These are phyloP conservation scores for Philereme transversata DNA, from an alignment of 2,888 invertebrate species.

Conservation along the genomic window DNA sequence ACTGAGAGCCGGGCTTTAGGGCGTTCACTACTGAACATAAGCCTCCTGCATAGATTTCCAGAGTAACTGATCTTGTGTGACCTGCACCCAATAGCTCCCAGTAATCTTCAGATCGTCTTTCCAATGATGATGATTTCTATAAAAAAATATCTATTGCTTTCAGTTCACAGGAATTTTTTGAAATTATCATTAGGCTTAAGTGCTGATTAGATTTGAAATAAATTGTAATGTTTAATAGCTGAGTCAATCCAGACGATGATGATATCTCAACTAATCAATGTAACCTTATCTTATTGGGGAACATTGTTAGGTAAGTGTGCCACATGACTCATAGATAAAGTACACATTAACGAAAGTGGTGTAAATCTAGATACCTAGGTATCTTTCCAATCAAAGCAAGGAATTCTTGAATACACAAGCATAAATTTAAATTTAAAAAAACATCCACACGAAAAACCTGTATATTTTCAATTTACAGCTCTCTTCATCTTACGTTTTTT, in stretches of 20 bases:
- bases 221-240: constrained; percentile 11
- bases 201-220: constrained; percentile 22
- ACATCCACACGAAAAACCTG: no score
- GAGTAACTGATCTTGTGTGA: no score
- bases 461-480: no score
- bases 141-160: background rate
- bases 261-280: constrained; percentile 18
- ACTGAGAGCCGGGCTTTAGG: no score
- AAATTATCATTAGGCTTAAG: constrained; percentile 15
- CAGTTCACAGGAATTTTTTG: constrained; percentile 8
- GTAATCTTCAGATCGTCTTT: no score
- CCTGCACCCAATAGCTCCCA: no score
- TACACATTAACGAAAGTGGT: background rate
- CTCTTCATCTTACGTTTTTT: no score
- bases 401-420: background rate
- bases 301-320: background rate
- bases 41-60: no score
- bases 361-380: background rate
- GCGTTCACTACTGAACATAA: no score
- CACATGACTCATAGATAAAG: constrained; percentile 6
- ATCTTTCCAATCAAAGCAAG: background rate
- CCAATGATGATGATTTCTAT: no score
- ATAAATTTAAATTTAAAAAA: no score
- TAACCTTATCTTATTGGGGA: constrained; percentile 15
- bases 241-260: constrained; percentile 3